Conservation (phyloP, 2,113 vertebrate species). For the Desmodus rotundus region DNA sequence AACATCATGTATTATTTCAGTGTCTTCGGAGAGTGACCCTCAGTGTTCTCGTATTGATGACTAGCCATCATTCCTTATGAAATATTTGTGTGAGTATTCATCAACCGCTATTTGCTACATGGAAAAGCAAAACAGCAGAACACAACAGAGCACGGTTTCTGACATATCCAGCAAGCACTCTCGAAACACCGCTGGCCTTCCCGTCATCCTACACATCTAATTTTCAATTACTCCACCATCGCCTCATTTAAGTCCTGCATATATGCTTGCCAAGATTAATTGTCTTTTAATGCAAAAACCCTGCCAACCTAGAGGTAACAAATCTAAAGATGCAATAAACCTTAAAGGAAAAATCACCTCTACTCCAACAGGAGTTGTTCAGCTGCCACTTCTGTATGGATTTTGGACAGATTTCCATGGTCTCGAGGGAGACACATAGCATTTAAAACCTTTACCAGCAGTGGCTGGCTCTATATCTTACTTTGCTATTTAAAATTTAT, state of each 20-base stretch:
- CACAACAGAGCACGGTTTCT: not conserved
- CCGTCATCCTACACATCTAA: not conserved
- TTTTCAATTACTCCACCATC: not conserved
- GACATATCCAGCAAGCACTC: not conserved
- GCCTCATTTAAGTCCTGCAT: not conserved
- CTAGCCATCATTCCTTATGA: not conserved
- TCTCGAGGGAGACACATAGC: not conserved
- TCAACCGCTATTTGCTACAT: not conserved
- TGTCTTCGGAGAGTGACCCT: not conserved
- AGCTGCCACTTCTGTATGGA: not conserved
- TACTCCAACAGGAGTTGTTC: not conserved
- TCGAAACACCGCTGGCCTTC: not conserved
- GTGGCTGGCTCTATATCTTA: not conserved
- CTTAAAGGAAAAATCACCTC: not conserved
- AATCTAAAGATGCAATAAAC: constrained; percentile 36
- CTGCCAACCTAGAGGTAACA: not conserved
- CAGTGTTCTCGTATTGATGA: not conserved
- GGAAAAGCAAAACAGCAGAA: not conserved
- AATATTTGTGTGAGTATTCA: not conserved
- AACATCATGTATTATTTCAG: not conserved
- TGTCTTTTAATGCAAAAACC: constrained; percentile 13
- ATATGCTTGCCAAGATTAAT: not conserved
- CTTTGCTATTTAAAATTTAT: not conserved
- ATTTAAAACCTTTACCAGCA: not conserved
- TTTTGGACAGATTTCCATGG: not conserved